phyloP scores from a whole-genome alignment of 2,797 vertebrate genomes.

The Triplophysa bombifrons region DNA sequence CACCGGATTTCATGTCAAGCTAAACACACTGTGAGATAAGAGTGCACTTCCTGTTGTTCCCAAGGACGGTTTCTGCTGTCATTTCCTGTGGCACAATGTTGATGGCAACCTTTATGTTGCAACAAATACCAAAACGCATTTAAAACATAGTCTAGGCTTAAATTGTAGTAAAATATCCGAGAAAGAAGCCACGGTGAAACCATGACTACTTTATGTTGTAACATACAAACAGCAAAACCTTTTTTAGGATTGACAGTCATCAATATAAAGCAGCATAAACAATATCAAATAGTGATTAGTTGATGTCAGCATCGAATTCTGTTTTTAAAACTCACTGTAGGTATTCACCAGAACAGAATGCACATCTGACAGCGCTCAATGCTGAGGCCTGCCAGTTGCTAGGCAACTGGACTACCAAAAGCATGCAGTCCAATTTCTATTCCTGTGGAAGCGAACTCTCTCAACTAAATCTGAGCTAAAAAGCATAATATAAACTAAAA shows the following conservation, averaged over 20 bases:
- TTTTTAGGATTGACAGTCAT: background rate
- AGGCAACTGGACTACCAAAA: conserved; percentile 60
- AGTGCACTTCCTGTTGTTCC: conserved; percentile 39
- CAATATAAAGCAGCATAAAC: background rate
- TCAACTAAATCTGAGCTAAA: background rate
- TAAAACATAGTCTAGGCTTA: background rate
- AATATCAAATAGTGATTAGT: background rate
- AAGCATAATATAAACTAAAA: background rate
- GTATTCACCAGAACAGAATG: conserved; percentile 3
- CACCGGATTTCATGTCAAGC: conserved; percentile 2
- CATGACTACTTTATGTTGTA: background rate
- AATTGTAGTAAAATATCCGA: background rate
- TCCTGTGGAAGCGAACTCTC: conserved; percentile 40
- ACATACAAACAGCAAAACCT: background rate
- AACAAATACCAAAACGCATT: background rate
- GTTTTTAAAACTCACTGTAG: background rate
- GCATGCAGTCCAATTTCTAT: conserved; percentile 38
- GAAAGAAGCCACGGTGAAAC: background rate
- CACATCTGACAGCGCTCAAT: conserved; percentile 32
- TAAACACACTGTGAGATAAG: conserved; percentile 43
- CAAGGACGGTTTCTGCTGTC: conserved; percentile 34
- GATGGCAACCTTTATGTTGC: background rate
- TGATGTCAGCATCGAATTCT: background rate
- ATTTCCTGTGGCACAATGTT: conserved; percentile 35
- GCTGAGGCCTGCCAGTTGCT: conserved; percentile 59